Conservation (phyloP, 2,113 vertebrate species). For the Bostrychus sinensis region DNA sequence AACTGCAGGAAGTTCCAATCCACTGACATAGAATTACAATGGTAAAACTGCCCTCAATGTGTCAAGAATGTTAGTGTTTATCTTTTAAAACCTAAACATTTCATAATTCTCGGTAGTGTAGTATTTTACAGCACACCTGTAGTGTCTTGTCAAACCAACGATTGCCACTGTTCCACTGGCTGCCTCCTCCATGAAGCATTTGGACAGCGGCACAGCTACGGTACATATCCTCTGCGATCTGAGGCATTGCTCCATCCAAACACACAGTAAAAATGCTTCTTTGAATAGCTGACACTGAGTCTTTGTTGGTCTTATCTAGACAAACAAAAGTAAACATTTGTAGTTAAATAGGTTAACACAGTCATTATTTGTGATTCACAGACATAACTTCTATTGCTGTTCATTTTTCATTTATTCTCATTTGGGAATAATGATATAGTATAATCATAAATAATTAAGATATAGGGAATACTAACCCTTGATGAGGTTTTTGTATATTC, state of each 20-base stretch:
- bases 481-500: constrained; percentile 87
- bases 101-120: background rate
- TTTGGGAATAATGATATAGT: too few relatives aligned
- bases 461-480: constrained; percentile 78
- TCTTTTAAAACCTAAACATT: too few relatives aligned
- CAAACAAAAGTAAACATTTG: background rate
- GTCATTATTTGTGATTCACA: background rate
- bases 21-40: too few relatives aligned
- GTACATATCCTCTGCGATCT: constrained; percentile 78
- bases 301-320: constrained; percentile 90
- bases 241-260: constrained; percentile 85
- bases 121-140: constrained; percentile 79
- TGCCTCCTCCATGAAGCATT: constrained; percentile 94
- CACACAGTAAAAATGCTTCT: constrained; percentile 93
- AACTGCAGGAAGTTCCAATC: too few relatives aligned
- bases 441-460: background rate
- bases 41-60: too few relatives aligned
- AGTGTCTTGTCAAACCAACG: constrained; percentile 98
- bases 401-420: background rate
- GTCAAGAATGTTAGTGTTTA: too few relatives aligned
- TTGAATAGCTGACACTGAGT: constrained; percentile 87
- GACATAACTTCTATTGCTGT: background rate
- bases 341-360: background rate
- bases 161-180: constrained; percentile 90
- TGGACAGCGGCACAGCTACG: constrained; percentile 85